Percentiles rank a stretch among this genome's conserved stretches.
These are phyloP conservation scores for Sebastes goodei DNA, from an alignment of 2,797 vertebrate species.

Conservation along the genomic window DNA sequence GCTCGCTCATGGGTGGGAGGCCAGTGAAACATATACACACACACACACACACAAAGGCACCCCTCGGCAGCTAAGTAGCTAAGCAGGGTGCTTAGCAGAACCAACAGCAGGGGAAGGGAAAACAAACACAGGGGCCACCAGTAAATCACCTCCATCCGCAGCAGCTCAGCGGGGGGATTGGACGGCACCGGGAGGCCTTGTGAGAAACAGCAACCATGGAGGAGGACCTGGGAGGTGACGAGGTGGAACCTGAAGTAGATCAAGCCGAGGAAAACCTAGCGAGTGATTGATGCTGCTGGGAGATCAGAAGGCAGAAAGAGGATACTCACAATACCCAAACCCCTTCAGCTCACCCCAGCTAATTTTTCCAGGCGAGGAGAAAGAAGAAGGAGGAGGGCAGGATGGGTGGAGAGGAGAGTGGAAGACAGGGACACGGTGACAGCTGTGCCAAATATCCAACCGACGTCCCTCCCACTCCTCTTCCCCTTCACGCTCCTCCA, in stretches of 20 bases:
- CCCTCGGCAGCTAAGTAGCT: constrained; percentile 67
- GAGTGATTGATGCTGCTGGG: constrained; percentile 14
- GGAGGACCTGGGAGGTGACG: background rate
- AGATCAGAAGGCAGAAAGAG: constrained; percentile 4
- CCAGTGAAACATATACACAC: constrained; percentile 21
- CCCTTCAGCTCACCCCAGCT: background rate
- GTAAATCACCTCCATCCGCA: constrained; percentile 76
- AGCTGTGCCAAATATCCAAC: constrained; percentile 29
- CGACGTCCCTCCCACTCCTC: constrained; percentile 11
- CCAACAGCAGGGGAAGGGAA: constrained; percentile 71
- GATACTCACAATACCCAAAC: background rate
- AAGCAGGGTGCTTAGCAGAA: constrained; percentile 76
- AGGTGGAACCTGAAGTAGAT: background rate
- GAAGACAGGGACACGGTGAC: constrained; percentile 19
- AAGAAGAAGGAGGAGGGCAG: background rate
- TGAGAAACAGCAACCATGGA: constrained; percentile 42
- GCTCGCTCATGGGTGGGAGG: constrained; percentile 20
- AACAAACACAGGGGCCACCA: constrained; percentile 75
- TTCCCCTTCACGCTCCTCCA: constrained; percentile 34
- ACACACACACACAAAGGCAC: constrained; percentile 31
- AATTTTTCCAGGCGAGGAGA: background rate
- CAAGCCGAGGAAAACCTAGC: background rate
- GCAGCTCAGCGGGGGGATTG: constrained; percentile 62
- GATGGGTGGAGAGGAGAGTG: constrained; percentile 20
- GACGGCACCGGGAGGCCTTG: constrained; percentile 61